Conservation (phyloP, 1,140 invertebrate genomes). For the Hylyphantes graminicola region DNA sequence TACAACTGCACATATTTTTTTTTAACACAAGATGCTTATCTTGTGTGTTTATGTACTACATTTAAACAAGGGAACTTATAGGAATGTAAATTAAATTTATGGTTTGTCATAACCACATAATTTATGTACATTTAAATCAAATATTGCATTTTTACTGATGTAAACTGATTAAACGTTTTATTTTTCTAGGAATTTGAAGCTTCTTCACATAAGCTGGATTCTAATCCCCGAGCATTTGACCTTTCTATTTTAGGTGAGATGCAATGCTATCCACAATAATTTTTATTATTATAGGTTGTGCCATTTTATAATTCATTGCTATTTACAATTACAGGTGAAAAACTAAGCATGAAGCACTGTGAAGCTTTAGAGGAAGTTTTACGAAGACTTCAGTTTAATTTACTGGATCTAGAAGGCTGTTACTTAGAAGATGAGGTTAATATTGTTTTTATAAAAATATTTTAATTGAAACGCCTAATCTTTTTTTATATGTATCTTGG, state of each 20-base stretch:
- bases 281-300: not conserved
- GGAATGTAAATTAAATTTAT: too few relatives aligned
- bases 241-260: slow-evolving; percentile 52
- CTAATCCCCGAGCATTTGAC: slow-evolving; percentile 47
- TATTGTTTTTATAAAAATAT: slow-evolving; percentile 20
- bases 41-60: too few relatives aligned
- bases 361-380: slow-evolving; percentile 83
- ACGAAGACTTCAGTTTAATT: slow-evolving; percentile 78
- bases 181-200: slow-evolving; percentile 44
- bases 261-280: not conserved
- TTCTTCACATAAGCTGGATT: slow-evolving; percentile 32
- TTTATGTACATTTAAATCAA: too few relatives aligned
- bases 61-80: too few relatives aligned
- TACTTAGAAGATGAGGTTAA: slow-evolving; percentile 78
- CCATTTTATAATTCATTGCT: too few relatives aligned
- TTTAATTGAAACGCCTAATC: not conserved
- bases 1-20: too few relatives aligned
- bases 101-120: too few relatives aligned
- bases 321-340: slow-evolving; percentile 65
- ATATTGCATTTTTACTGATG: too few relatives aligned
- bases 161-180: not conserved
- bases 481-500: not conserved
- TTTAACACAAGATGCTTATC: too few relatives aligned
- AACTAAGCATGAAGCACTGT: slow-evolving; percentile 73
- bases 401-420: slow-evolving; percentile 77